Conservation (phyloP, 2,113 vertebrate species). For the Amia ocellicauda region DNA sequence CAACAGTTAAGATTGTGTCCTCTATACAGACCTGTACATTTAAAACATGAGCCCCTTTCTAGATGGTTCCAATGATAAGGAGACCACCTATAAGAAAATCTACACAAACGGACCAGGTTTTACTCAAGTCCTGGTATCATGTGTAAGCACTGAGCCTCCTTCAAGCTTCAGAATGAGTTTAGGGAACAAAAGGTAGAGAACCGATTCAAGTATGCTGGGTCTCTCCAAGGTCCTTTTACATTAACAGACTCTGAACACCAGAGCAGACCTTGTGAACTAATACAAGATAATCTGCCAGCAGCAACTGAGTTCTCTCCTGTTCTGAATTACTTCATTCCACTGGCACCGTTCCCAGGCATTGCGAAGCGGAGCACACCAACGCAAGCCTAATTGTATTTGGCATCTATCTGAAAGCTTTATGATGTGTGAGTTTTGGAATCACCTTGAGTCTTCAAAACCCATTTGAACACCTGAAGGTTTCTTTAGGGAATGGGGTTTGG, state of each 20-base stretch:
- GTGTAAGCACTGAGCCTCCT: no score
- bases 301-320: not conserved
- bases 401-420: slow-evolving; percentile 26
- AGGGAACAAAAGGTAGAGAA: not conserved
- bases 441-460: not conserved
- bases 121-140: no score
- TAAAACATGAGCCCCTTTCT: no score
- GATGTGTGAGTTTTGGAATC: slow-evolving; percentile 24
- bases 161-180: no score
- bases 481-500: not conserved
- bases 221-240: not conserved
- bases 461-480: slow-evolving; percentile 12
- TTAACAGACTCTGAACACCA: not conserved
- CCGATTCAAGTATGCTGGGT: not conserved
- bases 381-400: slow-evolving; percentile 18
- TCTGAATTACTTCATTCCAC: slow-evolving; percentile 21
- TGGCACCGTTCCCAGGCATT: slow-evolving; percentile 14
- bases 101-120: no score
- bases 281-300: not conserved
- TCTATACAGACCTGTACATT: no score
- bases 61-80: no score
- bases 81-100: no score
- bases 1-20: no score
- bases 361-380: slow-evolving; percentile 23
- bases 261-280: not conserved